phyloP scores from a whole-genome alignment of 2,888 invertebrate genomes.

The Lithophane semibrunnea region DNA sequence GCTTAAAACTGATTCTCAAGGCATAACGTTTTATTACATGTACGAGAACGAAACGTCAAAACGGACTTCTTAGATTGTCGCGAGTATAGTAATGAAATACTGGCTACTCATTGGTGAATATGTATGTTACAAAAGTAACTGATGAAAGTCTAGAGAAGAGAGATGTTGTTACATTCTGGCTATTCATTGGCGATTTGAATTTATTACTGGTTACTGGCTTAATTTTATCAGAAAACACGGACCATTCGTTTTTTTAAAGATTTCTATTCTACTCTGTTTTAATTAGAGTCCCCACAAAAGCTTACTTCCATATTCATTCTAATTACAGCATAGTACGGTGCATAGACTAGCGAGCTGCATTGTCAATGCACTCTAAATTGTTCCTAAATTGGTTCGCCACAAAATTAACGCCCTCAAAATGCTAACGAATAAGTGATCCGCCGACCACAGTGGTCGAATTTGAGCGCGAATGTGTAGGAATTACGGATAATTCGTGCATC shows the following conservation, averaged over 20 bases:
- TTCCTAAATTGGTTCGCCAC: slow-evolving; percentile 70
- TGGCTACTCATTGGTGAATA: too few relatives aligned
- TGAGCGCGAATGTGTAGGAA: slow-evolving; percentile 56
- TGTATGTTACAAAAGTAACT: too few relatives aligned
- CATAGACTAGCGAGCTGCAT: slow-evolving; percentile 33
- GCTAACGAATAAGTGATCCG: slow-evolving; percentile 73
- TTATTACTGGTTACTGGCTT: neutral
- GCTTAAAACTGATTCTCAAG: too few relatives aligned
- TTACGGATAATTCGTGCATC: slow-evolving; percentile 56
- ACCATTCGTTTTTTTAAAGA: neutral
- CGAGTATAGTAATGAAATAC: neutral
- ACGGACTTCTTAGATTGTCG: too few relatives aligned
- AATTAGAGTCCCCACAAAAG: slow-evolving; percentile 20
- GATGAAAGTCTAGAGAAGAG: too few relatives aligned
- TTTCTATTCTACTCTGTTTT: neutral
- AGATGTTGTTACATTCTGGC: too few relatives aligned
- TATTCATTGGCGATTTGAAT: neutral
- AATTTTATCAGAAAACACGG: neutral
- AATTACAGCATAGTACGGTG: slow-evolving; percentile 38
- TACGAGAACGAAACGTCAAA: too few relatives aligned
- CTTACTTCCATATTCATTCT: slow-evolving; percentile 39
- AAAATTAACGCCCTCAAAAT: slow-evolving; percentile 72
- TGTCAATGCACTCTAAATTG: slow-evolving; percentile 67
- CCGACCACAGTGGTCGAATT: slow-evolving; percentile 59
- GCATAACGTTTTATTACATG: too few relatives aligned